Evolutionary conservation across 2,888 invertebrate genomes (phyloP).

Genomic region (Synanthedon andrenaeformis): DNA sequence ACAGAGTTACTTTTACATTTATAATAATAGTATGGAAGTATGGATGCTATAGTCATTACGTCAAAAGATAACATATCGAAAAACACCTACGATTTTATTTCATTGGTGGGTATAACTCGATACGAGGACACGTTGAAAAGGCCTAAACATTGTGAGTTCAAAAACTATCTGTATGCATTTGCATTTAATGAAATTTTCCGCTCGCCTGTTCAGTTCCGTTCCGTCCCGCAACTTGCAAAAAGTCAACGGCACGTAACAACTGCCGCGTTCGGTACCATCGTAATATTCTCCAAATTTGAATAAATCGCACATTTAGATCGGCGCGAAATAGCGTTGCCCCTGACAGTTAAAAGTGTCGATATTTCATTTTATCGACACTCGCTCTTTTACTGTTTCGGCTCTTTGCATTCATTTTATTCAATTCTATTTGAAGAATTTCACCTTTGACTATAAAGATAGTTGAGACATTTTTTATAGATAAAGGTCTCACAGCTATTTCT

Average conservation of each 20-base stretch:
- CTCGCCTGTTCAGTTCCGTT: background rate
- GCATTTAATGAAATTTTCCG: slow-evolving; percentile 5
- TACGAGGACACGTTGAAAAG: too few relatives aligned
- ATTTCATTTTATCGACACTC: background rate
- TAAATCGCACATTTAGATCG: slow-evolving; percentile 21
- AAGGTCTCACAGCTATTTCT: too few relatives aligned
- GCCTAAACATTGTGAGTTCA: too few relatives aligned
- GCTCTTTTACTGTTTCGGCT: background rate
- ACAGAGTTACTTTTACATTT: too few relatives aligned
- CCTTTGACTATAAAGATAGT: too few relatives aligned
- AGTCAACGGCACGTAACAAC: slow-evolving; percentile 10
- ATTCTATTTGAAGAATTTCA: background rate
- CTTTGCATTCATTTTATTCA: background rate
- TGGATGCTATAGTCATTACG: too few relatives aligned
- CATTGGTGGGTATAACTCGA: too few relatives aligned
- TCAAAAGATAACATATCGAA: too few relatives aligned
- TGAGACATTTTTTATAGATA: too few relatives aligned
- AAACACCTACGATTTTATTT: too few relatives aligned
- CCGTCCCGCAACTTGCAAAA: slow-evolving; percentile 2
- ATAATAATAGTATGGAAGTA: too few relatives aligned
- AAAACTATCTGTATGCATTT: slow-evolving; percentile 7
- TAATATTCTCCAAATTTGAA: slow-evolving; percentile 25
- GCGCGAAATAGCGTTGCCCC: slow-evolving; percentile 6
- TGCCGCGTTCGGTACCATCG: slow-evolving; percentile 11
- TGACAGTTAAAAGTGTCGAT: background rate